Evolutionary conservation across 2,113 vertebrate species (phyloP).

Genomic region (Vulpes lagopus): DNA sequence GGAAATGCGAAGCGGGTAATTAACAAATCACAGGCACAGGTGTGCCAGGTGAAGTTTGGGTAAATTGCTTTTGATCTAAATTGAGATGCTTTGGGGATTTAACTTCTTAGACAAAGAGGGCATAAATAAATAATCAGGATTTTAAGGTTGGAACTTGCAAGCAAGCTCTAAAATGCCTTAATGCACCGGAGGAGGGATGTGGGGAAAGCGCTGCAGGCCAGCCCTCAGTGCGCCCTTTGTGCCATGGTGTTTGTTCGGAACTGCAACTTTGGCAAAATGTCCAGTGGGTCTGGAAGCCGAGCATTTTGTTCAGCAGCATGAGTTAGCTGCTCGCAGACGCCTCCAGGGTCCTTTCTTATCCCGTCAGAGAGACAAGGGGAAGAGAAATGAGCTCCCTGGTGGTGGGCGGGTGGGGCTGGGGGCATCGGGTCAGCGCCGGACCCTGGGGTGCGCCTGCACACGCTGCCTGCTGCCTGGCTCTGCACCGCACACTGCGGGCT

Average conservation of each 20-base stretch:
- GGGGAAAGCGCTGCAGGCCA: slow-evolving; percentile 74
- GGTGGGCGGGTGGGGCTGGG: not conserved
- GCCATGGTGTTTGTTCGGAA: slow-evolving; percentile 66
- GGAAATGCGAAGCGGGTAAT: slow-evolving; percentile 88
- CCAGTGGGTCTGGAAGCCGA: not conserved
- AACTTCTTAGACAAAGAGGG: slow-evolving; percentile 91
- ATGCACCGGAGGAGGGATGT: slow-evolving; percentile 78
- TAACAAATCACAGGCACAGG: slow-evolving; percentile 89
- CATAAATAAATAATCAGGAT: slow-evolving; percentile 90
- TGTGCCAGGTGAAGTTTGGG: slow-evolving; percentile 91
- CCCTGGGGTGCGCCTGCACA: fast-evolving
- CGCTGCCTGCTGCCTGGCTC: not conserved
- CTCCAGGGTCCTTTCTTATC: slow-evolving; percentile 72
- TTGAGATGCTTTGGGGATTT: slow-evolving; percentile 92
- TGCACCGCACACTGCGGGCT: no score
- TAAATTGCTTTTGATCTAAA: slow-evolving; percentile 91
- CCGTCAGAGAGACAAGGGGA: slow-evolving; percentile 15
- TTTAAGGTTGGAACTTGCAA: slow-evolving; percentile 85
- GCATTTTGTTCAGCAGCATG: not conserved
- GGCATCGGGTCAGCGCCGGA: not conserved
- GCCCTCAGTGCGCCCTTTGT: slow-evolving; percentile 44
- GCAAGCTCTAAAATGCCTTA: slow-evolving; percentile 84
- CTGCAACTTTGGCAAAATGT: not conserved
- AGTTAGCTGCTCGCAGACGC: not conserved
- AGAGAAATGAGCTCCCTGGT: not conserved